These are phyloP conservation scores for Pomacea maculata DNA, from an alignment of 1,140 invertebrate genomes.

Conservation along the genomic window DNA sequence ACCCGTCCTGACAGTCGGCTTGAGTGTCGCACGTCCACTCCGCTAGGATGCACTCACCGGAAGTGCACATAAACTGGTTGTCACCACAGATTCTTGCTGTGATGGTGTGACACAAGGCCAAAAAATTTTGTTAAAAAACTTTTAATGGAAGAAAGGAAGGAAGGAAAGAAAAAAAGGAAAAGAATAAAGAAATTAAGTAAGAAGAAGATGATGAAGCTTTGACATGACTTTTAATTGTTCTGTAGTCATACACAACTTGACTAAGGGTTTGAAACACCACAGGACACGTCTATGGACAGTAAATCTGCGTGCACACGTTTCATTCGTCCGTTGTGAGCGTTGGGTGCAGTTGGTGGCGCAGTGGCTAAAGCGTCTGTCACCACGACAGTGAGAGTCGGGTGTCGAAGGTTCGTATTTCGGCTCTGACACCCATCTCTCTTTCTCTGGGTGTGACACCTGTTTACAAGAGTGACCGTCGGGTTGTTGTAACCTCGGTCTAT, in stretches of 20 bases:
- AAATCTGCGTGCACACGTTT: neutral
- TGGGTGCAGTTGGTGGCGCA: too few species aligned
- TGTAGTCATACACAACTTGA: too few species aligned
- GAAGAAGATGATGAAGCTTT: neutral
- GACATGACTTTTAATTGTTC: too few species aligned
- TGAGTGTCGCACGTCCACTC: constrained; percentile 97
- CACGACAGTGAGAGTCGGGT: too few species aligned
- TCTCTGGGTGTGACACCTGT: too few species aligned
- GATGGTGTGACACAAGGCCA: neutral
- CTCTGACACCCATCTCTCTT: too few species aligned
- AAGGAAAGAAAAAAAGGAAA: neutral
- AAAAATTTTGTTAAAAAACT: neutral
- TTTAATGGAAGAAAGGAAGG: neutral
- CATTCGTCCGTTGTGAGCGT: too few species aligned
- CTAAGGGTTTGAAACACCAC: too few species aligned
- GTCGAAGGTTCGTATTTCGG: too few species aligned
- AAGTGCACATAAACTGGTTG: constrained; percentile 86
- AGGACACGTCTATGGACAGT: constrained; percentile 1
- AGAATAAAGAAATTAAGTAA: neutral
- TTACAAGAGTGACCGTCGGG: too few species aligned
- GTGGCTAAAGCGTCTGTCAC: too few species aligned
- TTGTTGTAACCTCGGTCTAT: too few species aligned
- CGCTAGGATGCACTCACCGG: constrained; percentile 90
- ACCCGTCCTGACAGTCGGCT: constrained; percentile 67
- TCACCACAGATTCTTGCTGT: neutral